Evolutionary conservation across 2,888 invertebrate species (phyloP), one percentile per base, ranked within the genome.

Genomic region (Itoplectis maculator): DNA sequence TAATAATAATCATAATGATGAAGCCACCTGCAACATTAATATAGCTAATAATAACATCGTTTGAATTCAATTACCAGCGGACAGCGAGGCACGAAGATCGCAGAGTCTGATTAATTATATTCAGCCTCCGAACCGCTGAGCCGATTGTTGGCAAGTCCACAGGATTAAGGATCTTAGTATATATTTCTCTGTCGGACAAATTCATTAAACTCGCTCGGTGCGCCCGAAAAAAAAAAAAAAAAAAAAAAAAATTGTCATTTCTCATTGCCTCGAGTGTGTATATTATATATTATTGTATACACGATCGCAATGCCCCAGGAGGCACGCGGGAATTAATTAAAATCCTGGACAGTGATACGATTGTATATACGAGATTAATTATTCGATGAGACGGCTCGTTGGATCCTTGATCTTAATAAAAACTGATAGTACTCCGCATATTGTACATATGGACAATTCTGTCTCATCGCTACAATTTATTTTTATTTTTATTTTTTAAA

Each of bases 361-460:
- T 15, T 29, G 45, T 20, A 35, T 49, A 42, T 51, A 18, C 23
- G 68, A 73, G 78, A 82, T 82, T 79, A 79, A 82, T 79, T 82
- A 79, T 82, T 79, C 82, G 74, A 82, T 69, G 82, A 72, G 70
- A 79, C 82, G 82, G 75, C 75, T 82, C 78, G 74, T 61, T 75
- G 82, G 70, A 75, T 51, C 66, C 59, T 70, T 70, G 82, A 82
- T 82, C 79, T 79, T 82, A 79, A 82, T 79, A 79, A 59, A 79
- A 63, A 59, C 70, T 66, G 82, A 82, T 74, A 65, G 63, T 61
- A 47, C 13, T 7, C 15, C 61, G 29, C 42, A 70, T 75, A 79
- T 79, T 59, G 70, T 74, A 78, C 69, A 79, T 79, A 66, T 74
- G 74, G 74, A 79, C 75, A 59, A 65, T 82, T 78, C 78, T 54